These are phyloP conservation scores for Romanomermis culicivorax DNA, from an alignment of 2,888 invertebrate species.

Conservation along the genomic window DNA sequence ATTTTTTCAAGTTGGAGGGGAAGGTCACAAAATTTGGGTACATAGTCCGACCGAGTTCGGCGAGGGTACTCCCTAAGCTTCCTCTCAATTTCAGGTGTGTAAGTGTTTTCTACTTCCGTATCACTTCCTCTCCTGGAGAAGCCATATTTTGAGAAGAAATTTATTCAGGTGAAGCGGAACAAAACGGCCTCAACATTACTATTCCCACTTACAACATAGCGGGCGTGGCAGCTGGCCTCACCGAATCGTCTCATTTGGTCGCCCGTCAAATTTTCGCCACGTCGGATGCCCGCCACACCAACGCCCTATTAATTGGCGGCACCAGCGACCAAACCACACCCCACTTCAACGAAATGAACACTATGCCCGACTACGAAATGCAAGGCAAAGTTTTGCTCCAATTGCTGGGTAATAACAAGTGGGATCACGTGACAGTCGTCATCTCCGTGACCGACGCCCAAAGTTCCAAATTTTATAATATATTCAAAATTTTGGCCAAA, in stretches of 20 bases:
- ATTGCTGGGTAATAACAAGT: constrained; percentile 2
- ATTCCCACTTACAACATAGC: background rate
- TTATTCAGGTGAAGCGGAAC: too few species aligned
- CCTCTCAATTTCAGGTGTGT: too few species aligned
- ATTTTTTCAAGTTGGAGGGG: too few species aligned
- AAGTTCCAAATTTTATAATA: constrained; percentile 14
- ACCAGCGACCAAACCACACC: too few species aligned
- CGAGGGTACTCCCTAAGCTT: too few species aligned
- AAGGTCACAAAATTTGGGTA: too few species aligned
- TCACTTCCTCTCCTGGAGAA: too few species aligned
- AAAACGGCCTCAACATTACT: constrained; percentile 1
- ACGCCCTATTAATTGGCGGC: too few species aligned
- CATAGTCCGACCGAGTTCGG: too few species aligned
- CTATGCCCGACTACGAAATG: background rate
- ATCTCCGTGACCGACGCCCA: constrained; percentile 15
- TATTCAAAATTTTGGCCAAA: constrained; percentile 18
- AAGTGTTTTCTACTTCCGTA: too few species aligned
- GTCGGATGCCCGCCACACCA: background rate
- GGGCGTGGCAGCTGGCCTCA: constrained; percentile 1
- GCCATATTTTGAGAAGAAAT: too few species aligned
- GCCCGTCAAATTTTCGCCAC: background rate
- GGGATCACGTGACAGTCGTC: constrained; percentile 9
- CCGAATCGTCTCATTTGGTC: background rate
- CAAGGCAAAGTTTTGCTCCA: constrained; percentile 4
- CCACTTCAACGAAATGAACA: background rate